Conservation (phyloP, 2,888 invertebrate genomes). For the Encarsia formosa region DNA sequence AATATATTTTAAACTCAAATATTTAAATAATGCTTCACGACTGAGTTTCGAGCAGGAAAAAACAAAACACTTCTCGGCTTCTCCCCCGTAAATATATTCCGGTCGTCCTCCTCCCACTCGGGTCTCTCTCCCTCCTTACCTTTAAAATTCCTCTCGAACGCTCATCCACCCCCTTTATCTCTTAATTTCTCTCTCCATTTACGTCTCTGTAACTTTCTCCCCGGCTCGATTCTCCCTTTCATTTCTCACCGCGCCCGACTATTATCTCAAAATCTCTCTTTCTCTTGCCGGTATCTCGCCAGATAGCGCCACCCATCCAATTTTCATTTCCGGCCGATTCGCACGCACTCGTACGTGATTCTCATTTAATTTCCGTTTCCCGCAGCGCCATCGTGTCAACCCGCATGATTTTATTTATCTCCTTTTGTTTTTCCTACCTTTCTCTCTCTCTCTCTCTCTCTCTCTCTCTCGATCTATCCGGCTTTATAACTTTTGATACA, state of each 20-base stretch:
- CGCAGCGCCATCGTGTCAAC: background rate
- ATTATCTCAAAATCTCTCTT: background rate
- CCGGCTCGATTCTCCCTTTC: constrained; percentile 1
- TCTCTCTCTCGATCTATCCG: background rate
- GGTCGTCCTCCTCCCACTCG: too few relatives aligned
- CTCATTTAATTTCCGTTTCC: constrained; percentile 38
- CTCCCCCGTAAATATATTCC: too few relatives aligned
- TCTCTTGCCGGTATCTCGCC: background rate
- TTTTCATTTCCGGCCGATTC: constrained; percentile 36
- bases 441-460: background rate
- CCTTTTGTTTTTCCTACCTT: constrained; percentile 6
- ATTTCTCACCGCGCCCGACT: background rate
- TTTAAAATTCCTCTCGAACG: too few relatives aligned
- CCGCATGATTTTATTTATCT: background rate
- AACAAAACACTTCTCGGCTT: too few relatives aligned
- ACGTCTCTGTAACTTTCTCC: background rate
- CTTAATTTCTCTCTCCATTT: too few relatives aligned
- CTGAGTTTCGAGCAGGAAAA: too few relatives aligned
- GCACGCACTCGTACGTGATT: constrained; percentile 31
- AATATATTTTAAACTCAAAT: too few relatives aligned
- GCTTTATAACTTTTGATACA: background rate
- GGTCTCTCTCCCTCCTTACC: too few relatives aligned
- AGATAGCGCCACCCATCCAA: constrained; percentile 23
- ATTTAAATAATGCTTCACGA: too few relatives aligned
- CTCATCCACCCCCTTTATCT: constrained; percentile 1